Conservation (phyloP, 2,888 invertebrate species). For the Phrixothrix hirtus region DNA sequence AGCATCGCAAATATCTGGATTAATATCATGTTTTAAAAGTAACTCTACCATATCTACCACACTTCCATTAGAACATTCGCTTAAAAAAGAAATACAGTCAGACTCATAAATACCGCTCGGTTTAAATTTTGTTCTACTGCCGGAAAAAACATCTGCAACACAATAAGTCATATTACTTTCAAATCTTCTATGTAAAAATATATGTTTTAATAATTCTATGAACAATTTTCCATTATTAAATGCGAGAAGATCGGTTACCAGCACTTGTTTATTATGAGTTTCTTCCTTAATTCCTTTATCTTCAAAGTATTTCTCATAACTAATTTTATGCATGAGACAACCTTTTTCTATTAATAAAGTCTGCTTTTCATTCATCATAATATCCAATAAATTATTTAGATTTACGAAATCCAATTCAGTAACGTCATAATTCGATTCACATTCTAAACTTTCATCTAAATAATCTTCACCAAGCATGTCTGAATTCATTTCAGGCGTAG, state of each 20-base stretch:
- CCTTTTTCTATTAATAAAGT: too few relatives aligned
- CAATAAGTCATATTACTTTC: slow-evolving; percentile 47
- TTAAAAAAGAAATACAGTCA: slow-evolving; percentile 45
- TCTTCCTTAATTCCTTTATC: too few relatives aligned
- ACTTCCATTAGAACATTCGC: slow-evolving; percentile 42
- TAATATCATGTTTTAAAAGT: slow-evolving; percentile 53
- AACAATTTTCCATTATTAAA: slow-evolving; percentile 61
- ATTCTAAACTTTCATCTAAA: too few relatives aligned
- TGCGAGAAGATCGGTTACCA: slow-evolving; percentile 47
- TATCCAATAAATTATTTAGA: too few relatives aligned
- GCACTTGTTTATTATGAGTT: slow-evolving; percentile 33
- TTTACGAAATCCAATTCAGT: too few relatives aligned
- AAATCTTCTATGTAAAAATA: slow-evolving; percentile 55
- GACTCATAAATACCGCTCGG: slow-evolving; percentile 45
- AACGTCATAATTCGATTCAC: too few relatives aligned
- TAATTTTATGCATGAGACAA: too few relatives aligned
- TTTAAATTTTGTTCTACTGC: slow-evolving; percentile 42
- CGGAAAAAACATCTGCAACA: slow-evolving; percentile 43
- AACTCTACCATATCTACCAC: slow-evolving; percentile 49
- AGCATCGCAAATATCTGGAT: slow-evolving; percentile 59
- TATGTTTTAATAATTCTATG: slow-evolving; percentile 59
- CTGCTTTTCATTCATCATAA: too few relatives aligned
- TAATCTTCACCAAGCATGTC: too few relatives aligned
- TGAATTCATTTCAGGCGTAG: too few relatives aligned
- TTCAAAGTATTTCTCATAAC: too few relatives aligned